Base-by-base conservation (phyloP, 2,888 invertebrate species). In the Masnerella sp. region DNA sequence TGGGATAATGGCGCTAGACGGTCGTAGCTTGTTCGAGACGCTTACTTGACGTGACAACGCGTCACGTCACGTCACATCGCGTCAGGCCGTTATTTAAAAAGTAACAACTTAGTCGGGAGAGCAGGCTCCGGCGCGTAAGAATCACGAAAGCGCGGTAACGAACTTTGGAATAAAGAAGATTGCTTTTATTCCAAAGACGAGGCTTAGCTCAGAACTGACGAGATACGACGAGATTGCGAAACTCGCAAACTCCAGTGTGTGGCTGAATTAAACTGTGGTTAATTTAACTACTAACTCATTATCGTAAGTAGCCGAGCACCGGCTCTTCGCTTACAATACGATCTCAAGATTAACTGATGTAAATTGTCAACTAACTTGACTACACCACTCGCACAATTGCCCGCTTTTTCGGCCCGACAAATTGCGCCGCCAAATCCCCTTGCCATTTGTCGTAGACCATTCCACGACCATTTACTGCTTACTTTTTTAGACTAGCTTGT, bases 221-320 rank as follows among this genome's bases (percentile, higher is more conserved):
- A 61, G 49, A 36, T 38, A 59, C 15, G 28, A 47, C 11, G 49
- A 40, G 49, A 62, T 62, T 52, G 52, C 51, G 52, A 43, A 52
- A 64, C 64, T 52, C 25, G 34, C 38, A 22, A 61, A 61, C 28
- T 38, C 25, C 14, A 22, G 43, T 43, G 56, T 43, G 58, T n/a
- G 43, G 15, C 15, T 30, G 54, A 65, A 65, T 54, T 54, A 45
- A 65, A 65, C 45, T 43, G 64, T 36, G 64, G 36, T 65, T 65
- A 65, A 65, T 64, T 64, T 64, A 52, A 64, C 64, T 64, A 65
- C 34, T 47, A 45, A 54, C 54, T 54, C 52, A 54, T 65, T 65
- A 65, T 65, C 38, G 54, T 54, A 64, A 64, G 64, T 64, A 45
- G 64, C 64, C 45, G 18, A 52, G 43, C 32, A 12, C 52, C 11